Evolutionary conservation across 2,113 vertebrate genomes (phyloP).

Genomic region (Peromyscus leucopus): DNA sequence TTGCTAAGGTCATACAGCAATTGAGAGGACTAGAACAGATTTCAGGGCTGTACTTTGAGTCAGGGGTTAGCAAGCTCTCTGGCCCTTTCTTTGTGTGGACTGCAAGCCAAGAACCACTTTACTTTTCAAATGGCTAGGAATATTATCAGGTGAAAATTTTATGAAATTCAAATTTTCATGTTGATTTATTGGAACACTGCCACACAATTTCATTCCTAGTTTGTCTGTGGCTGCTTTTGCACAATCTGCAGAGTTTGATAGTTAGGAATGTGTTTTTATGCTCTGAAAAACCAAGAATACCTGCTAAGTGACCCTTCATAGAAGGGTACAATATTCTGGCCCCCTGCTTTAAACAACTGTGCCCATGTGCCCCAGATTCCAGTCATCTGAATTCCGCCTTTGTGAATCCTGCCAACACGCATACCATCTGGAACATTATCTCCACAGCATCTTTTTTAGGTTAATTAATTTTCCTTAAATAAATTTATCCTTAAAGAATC

Average conservation of each 20-base stretch:
- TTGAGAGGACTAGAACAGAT: neutral
- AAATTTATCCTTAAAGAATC: slow-evolving; percentile 53
- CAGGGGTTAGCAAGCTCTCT: neutral
- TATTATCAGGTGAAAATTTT: slow-evolving; percentile 40
- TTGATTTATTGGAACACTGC: slow-evolving; percentile 6
- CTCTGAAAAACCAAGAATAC: neutral
- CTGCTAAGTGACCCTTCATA: neutral
- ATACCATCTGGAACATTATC: slow-evolving; percentile 53
- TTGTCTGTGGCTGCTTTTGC: neutral
- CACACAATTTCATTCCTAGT: neutral
- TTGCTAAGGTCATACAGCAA: neutral
- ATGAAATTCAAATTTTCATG: slow-evolving; percentile 37
- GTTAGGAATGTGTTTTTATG: neutral
- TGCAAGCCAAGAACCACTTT: neutral
- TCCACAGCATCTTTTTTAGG: slow-evolving; percentile 43
- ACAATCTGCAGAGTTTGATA: neutral
- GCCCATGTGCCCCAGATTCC: neutral
- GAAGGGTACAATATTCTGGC: neutral
- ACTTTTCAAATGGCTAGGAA: slow-evolving; percentile 19
- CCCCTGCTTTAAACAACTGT: neutral
- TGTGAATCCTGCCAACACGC: slow-evolving; percentile 7
- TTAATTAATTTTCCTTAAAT: slow-evolving; percentile 68
- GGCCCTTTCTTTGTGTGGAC: neutral
- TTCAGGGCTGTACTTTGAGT: neutral
- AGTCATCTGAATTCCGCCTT: neutral